Evolutionary conservation across 2,888 invertebrate species (phyloP).

Genomic region (Dugesia japonica): DNA sequence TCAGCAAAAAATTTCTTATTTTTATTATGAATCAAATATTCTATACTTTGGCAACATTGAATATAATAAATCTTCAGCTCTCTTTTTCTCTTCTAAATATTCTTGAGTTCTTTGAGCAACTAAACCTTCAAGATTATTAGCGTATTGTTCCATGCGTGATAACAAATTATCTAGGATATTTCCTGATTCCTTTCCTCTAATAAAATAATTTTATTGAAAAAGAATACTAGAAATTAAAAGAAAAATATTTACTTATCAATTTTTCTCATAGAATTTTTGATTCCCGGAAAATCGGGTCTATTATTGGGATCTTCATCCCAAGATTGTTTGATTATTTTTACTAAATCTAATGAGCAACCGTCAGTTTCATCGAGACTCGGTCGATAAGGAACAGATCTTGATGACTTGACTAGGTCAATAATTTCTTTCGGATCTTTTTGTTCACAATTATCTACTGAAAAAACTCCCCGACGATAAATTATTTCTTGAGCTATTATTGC

Average conservation of each 20-base stretch:
- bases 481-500: constrained; percentile 63
- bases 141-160: constrained; percentile 95
- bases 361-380: constrained; percentile 56
- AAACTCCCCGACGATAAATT: constrained; percentile 63
- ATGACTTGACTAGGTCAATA: not conserved
- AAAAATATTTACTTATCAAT: not conserved
- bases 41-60: constrained; percentile 82
- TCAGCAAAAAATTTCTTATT: too few species aligned
- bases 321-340: constrained; percentile 14
- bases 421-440: constrained; percentile 23
- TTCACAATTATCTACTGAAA: constrained; percentile 38
- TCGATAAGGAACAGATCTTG: constrained; percentile 8
- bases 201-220: constrained; percentile 34
- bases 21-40: too few species aligned
- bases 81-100: constrained; percentile 90
- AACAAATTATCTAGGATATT: constrained; percentile 74
- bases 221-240: not conserved
- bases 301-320: constrained; percentile 26
- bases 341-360: constrained; percentile 17
- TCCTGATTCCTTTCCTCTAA: constrained; percentile 71
- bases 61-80: constrained; percentile 86
- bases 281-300: constrained; percentile 20
- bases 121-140: constrained; percentile 84
- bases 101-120: constrained; percentile 90
- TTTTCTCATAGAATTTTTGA: constrained; percentile 23